Evolutionary conservation across 1,140 invertebrate species (phyloP), one percentile per base, ranked within the genome.

Genomic region (Ericerus pela): DNA sequence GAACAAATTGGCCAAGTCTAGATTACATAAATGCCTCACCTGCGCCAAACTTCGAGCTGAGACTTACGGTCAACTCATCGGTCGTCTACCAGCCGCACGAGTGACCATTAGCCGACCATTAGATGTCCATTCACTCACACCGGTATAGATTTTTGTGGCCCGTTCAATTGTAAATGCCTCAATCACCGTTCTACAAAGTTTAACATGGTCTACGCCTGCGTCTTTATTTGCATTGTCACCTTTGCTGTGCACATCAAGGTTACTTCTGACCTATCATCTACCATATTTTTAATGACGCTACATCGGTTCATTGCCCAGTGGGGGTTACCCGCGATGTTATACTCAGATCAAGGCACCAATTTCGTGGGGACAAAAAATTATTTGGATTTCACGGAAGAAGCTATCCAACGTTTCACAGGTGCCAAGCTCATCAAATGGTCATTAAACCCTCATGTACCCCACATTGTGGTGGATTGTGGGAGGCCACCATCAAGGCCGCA

Each of bases 151-250:
- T 63, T 53, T 37, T 59, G 60, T 16, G 62, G 62, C 4, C 60
- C 60, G 18, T 55, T 62, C 26, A 3, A 33, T n/a, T 26, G 56
- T 14, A 29, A 14, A 22, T n/a, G 22, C 14, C 8, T 6, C 20
- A 20, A 22, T 14, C 18, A 14, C 10, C 11, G 57, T 51, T 26
- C 27, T n/a, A 18, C 29, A 11, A 22, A 20, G n/a, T 6, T n/a
- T 20, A n/a, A 22, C 8, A 60, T 37, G 27, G 28, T 22, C 18
- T 59, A 61, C 38, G 43, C 59, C 26, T 55, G 54, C 47, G 5
- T 67, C 2, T 66, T 67, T 53, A 59, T 64, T 18, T 68, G 65
- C 52, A 53, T 62, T 6, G 28, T 58, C 1, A 65, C 64, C 16
- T 56, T 58, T 47, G 65, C 64, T 20, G 55, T 65, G 16, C 65